A percentile compares a stretch with the other conserved stretches of the same genome.
These are phyloP conservation scores for Excalfactoria chinensis DNA, from an alignment of 2,113 vertebrate species.

Conservation along the genomic window DNA sequence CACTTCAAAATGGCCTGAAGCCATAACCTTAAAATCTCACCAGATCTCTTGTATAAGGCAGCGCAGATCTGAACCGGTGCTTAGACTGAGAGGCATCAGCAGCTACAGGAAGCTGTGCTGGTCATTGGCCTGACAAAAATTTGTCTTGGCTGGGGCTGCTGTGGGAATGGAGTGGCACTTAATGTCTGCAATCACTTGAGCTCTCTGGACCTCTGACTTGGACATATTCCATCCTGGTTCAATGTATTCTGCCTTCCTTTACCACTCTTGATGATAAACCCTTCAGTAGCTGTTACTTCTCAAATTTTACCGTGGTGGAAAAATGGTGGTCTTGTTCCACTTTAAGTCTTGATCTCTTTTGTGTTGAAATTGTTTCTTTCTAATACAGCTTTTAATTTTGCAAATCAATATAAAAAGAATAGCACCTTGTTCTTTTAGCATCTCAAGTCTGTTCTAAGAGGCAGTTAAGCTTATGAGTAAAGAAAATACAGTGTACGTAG, in stretches of 20 bases:
- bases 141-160: constrained; percentile 5
- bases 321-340: background rate
- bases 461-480: background rate
- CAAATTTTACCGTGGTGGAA: background rate
- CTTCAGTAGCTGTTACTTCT: background rate
- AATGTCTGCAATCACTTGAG: background rate
- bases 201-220: background rate
- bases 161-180: background rate
- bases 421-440: background rate
- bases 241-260: constrained; percentile 36
- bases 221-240: background rate
- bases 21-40: background rate
- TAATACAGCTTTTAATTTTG: background rate
- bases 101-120: background rate
- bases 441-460: background rate
- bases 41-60: background rate
- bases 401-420: background rate
- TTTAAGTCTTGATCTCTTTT: background rate
- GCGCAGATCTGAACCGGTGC: background rate
- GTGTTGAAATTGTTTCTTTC: background rate
- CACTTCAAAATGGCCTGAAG: background rate
- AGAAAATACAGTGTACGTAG: background rate
- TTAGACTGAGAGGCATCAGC: background rate
- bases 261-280: background rate
- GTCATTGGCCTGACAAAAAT: background rate